Evolutionary conservation across 2,888 invertebrate species (phyloP).

Genomic region (Dione vanillae): DNA sequence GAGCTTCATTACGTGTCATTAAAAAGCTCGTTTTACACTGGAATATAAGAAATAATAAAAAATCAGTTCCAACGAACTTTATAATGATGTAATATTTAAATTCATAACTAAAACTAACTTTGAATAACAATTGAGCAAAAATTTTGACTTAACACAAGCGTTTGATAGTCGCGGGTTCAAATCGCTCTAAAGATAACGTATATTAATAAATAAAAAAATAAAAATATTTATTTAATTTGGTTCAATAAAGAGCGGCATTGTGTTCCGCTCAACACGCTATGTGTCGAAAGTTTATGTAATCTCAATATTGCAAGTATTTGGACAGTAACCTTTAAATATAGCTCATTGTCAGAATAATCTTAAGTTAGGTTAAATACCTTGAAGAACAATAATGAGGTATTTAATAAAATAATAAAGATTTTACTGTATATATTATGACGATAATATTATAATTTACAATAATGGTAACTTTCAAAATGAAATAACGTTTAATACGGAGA

Average conservation of each 20-base stretch:
- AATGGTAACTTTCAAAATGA: slow-evolving; percentile 9
- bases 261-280: not conserved
- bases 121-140: slow-evolving; percentile 11
- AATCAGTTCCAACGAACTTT: not conserved
- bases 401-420: not conserved
- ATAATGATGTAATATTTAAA: not conserved
- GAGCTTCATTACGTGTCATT: slow-evolving; percentile 44
- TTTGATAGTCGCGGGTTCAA: not conserved
- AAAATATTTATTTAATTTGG: not conserved
- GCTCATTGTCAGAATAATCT: not conserved
- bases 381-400: slow-evolving; percentile 18
- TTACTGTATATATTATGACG: too few relatives aligned
- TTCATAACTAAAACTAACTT: not conserved
- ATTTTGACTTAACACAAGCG: not conserved
- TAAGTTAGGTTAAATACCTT: not conserved
- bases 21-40: slow-evolving; percentile 36
- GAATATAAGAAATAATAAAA: not conserved
- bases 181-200: not conserved
- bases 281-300: too few relatives aligned
- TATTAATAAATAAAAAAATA: not conserved
- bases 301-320: not conserved
- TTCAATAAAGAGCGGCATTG: not conserved
- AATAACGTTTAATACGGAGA: too few relatives aligned
- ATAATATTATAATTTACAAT: not conserved
- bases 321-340: not conserved